phyloP scores from a whole-genome alignment of 1,140 invertebrate genomes.

The Cyclina sinensis region DNA sequence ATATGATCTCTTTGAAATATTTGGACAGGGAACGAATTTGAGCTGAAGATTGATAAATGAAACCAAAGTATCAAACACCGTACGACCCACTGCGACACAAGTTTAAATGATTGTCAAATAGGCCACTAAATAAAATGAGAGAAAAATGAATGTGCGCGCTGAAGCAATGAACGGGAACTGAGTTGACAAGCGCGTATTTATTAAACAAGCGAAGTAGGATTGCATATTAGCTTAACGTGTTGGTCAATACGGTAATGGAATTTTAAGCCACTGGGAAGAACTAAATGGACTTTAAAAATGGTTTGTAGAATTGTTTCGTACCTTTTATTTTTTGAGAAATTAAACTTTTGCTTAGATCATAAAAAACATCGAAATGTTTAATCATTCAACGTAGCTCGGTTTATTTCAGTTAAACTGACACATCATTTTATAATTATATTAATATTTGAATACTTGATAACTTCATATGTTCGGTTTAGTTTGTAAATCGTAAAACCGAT shows the following conservation, averaged over 20 bases:
- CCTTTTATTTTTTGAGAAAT: too few relatives aligned
- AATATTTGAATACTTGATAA: too few relatives aligned
- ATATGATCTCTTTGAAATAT: slow-evolving; percentile 1
- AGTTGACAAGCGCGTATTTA: slow-evolving; percentile 26
- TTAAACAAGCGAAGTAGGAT: neutral
- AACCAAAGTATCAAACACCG: neutral
- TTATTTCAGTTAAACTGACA: too few relatives aligned
- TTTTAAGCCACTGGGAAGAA: neutral
- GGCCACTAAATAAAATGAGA: neutral
- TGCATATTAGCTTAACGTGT: neutral
- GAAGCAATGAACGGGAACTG: neutral
- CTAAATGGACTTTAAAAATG: neutral
- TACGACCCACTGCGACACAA: neutral
- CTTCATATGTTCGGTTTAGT: too few relatives aligned
- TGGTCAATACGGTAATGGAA: slow-evolving; percentile 24
- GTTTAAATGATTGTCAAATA: slow-evolving; percentile 6
- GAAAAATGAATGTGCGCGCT: slow-evolving; percentile 6
- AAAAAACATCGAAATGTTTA: too few relatives aligned
- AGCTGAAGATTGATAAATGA: slow-evolving; percentile 26
- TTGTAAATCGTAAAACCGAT: too few relatives aligned
- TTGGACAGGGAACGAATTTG: slow-evolving; percentile 34
- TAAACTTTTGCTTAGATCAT: too few relatives aligned
- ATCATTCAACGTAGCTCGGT: too few relatives aligned
- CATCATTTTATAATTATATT: too few relatives aligned
- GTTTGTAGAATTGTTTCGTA: too few relatives aligned